Evolutionary conservation across 2,113 vertebrate species (phyloP).

Genomic region (Poeciliopsis occidentalis): DNA sequence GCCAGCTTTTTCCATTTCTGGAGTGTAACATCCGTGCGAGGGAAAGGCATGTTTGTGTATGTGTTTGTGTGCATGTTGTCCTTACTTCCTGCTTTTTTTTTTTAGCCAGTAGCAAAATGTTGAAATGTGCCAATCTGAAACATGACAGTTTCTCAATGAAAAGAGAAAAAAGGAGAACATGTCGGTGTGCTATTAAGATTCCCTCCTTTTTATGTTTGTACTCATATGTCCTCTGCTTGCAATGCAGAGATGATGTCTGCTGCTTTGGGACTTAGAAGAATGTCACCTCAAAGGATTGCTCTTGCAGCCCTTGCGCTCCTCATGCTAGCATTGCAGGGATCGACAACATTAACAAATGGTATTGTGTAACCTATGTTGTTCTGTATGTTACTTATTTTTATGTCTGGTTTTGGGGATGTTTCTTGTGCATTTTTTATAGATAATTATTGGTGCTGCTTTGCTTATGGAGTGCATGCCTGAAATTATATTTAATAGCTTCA

Average conservation of each 20-base stretch:
- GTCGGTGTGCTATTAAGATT: slow-evolving; percentile 56
- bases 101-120: slow-evolving; percentile 36
- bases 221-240: slow-evolving; percentile 64
- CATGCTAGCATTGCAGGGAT: slow-evolving; percentile 34
- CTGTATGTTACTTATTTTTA: slow-evolving; percentile 5
- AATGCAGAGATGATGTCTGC: slow-evolving; percentile 52
- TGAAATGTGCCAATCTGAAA: slow-evolving; percentile 63
- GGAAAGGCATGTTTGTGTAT: slow-evolving; percentile 26
- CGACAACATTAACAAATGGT: slow-evolving; percentile 47
- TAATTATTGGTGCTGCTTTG: too few species aligned
- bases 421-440: background rate
- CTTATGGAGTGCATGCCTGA: background rate
- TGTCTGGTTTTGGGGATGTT: background rate
- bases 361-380: slow-evolving; percentile 35
- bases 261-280: slow-evolving; percentile 57
- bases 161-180: slow-evolving; percentile 19
- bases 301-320: slow-evolving; percentile 55
- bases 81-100: slow-evolving; percentile 37
- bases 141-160: slow-evolving; percentile 65
- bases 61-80: slow-evolving; percentile 31
- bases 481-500: too few species aligned
- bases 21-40: slow-evolving; percentile 23
- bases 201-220: slow-evolving; percentile 43
- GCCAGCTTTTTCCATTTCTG: slow-evolving; percentile 33
- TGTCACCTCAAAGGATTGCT: slow-evolving; percentile 57